Evolutionary conservation across 2,797 vertebrate genomes (phyloP), one percentile per base, ranked within the genome.

Genomic region (Tadarida brasiliensis): DNA sequence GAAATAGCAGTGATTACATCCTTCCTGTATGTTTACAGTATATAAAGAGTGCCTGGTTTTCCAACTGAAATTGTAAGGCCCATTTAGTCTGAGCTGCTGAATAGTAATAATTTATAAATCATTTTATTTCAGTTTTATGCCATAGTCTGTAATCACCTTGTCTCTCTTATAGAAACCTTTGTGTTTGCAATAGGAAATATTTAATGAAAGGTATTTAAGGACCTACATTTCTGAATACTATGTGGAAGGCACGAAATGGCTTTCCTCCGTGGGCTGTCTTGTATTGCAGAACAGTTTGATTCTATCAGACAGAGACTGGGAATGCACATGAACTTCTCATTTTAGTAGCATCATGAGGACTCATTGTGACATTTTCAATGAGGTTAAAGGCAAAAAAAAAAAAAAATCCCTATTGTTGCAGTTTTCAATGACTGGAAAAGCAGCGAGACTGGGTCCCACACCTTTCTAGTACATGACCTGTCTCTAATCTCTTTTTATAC

Each of bases 351-450:
- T 80, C 67, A 85, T 70, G 35, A 95, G 54, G 61, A 35, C 70
- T 86, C 26, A 84, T 77, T 94, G 80, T 90, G 81, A 91, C 9
- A 90, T 95, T 93, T 95, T 94, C 76, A 87, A 16, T 84, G 83
- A 97, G 70, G 44, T 49, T 90, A 92, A 67, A 96, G 30, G 80
- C n/a, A 30, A 87, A 57, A 59, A 77, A 70, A 57, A 44, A 86
- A 56, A 57, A 78, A 65, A 70, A 2, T 78, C 14, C 8, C 57
- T 54, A 68, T 91, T 94, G 59, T 68, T 95, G 71, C 17, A 87
- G 12, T 83, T 95, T 91, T 78, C 71, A 90, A 49, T 94, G 95
- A 71, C 59, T 71, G 28, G 51, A 39, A 84, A 96, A 87, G 84
- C 71, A 39, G 28, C 19, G 63, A 33, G 6, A 54, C 24, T n/a